Conservation (phyloP, 2,113 vertebrate genomes). For the Psophia crepitans region DNA sequence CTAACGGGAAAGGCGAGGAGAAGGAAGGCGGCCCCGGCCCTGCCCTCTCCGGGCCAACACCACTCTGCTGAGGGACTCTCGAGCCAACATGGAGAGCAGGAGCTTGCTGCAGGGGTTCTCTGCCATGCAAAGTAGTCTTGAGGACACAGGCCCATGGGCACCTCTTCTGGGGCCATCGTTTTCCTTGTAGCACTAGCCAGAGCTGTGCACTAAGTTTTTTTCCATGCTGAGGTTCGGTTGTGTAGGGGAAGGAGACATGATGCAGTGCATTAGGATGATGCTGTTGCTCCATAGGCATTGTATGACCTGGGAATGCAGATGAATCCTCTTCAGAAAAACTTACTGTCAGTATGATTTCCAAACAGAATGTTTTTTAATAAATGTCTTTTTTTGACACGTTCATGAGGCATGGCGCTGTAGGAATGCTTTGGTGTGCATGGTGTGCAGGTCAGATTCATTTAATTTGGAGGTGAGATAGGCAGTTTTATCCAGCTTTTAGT, state of each 20-base stretch:
- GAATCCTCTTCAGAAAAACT: neutral
- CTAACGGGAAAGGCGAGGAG: accelerated
- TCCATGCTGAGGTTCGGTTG: neutral
- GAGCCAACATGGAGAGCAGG: neutral
- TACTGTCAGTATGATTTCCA: neutral
- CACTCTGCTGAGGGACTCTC: accelerated
- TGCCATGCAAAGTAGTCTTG: neutral
- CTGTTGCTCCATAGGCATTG: neutral
- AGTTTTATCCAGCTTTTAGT: conserved; percentile 55
- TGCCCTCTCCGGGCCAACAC: accelerated
- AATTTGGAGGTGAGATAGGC: conserved; percentile 53
- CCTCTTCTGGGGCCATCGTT: accelerated
- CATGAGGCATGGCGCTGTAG: neutral
- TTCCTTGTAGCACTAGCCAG: neutral
- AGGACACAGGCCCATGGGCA: neutral
- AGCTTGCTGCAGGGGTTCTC: accelerated
- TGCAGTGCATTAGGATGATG: neutral
- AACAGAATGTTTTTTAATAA: neutral
- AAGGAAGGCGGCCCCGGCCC: accelerated
- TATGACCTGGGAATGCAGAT: neutral
- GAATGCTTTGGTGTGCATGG: conserved; percentile 19
- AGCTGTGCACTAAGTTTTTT: neutral
- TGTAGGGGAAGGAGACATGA: neutral
- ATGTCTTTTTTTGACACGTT: neutral
- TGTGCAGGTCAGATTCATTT: conserved; percentile 43